Evolutionary conservation across 2,888 invertebrate genomes (phyloP).

Genomic region (Onchidella celtica): DNA sequence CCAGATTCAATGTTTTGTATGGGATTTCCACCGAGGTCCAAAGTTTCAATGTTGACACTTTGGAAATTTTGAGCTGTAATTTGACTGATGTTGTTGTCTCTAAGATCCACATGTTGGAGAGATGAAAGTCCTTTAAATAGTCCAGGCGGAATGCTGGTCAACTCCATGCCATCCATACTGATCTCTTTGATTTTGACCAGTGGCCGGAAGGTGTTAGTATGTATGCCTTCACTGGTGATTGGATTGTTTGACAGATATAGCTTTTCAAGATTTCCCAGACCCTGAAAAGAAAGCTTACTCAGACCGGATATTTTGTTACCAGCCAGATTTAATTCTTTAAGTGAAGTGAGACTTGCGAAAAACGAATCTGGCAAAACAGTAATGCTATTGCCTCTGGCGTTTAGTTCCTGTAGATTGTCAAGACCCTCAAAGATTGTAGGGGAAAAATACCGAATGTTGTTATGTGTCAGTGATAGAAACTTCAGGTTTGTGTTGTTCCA

Average conservation of each 20-base stretch:
- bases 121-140: background rate
- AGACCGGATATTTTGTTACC: background rate
- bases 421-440: background rate
- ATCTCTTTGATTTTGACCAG: background rate
- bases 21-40: constrained; percentile 19
- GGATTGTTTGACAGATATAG: constrained; percentile 40
- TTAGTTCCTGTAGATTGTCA: background rate
- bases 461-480: constrained; percentile 16
- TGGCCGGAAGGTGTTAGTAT: background rate
- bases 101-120: background rate
- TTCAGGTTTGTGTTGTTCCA: background rate
- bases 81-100: background rate
- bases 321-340: background rate
- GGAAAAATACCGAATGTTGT: background rate
- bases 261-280: background rate
- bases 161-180: background rate
- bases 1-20: constrained; percentile 7
- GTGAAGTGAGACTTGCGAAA: constrained; percentile 52
- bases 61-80: background rate
- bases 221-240: background rate
- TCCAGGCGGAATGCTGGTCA: background rate
- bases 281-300: background rate
- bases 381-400: background rate
- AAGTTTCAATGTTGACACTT: background rate
- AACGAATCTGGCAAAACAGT: background rate